phyloP scores from a whole-genome alignment of 2,113 vertebrate genomes.

The Pseudonaja textilis region DNA sequence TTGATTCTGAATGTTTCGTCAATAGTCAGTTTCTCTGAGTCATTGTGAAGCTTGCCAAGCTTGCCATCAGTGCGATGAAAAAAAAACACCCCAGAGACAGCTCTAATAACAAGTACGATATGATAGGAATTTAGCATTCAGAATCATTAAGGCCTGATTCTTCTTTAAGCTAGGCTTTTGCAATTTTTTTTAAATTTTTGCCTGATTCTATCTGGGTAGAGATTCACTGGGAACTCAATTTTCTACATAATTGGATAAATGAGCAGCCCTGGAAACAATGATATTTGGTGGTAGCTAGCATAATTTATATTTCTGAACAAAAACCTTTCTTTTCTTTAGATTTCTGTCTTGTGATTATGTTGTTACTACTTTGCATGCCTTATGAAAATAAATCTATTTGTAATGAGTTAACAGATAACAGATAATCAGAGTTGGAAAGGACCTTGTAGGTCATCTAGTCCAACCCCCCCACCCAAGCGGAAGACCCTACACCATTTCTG shows the following conservation, averaged over 20 bases:
- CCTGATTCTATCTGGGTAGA: background rate
- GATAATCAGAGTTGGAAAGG: too few relatives aligned
- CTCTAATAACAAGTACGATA: background rate
- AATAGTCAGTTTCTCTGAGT: background rate
- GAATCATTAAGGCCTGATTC: background rate
- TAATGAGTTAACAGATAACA: constrained; percentile 34
- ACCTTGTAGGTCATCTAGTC: too few relatives aligned
- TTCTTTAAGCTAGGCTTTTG: background rate
- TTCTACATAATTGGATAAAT: background rate
- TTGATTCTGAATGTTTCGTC: background rate
- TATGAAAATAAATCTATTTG: constrained; percentile 55
- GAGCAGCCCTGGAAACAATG: background rate
- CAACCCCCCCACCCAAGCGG: too few relatives aligned
- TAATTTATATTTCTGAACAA: background rate
- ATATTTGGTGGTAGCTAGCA: background rate
- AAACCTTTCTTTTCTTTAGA: constrained; percentile 9
- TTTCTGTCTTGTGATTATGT: constrained; percentile 41
- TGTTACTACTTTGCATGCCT: constrained; percentile 56
- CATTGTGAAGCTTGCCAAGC: background rate
- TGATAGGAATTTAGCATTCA: background rate
- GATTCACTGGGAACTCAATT: background rate
- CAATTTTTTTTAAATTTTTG: background rate
- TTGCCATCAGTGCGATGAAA: background rate
- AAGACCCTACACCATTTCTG: too few relatives aligned
- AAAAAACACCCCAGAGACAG: background rate